A percentile compares a stretch with the other conserved stretches of the same genome.
Evolutionary conservation across 2,797 vertebrate species (phyloP).

Genomic region (Catamblyrhynchus diadema): DNA sequence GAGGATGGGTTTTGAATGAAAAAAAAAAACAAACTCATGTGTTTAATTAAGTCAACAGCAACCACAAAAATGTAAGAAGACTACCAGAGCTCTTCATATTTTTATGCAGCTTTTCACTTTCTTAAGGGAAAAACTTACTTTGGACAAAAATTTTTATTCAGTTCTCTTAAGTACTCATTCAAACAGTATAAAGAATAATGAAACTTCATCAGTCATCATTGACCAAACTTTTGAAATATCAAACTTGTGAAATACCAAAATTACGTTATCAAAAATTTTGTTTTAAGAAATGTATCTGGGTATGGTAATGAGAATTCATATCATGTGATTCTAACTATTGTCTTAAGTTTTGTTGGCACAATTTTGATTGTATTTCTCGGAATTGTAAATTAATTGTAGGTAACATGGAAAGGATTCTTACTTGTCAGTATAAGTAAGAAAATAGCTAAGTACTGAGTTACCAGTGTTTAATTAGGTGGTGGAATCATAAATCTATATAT

Average conservation of each 20-base stretch:
- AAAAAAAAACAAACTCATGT: not conserved
- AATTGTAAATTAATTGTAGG: not conserved
- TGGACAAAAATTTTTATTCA: not conserved
- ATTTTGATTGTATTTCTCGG: not conserved
- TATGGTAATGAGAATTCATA: rapidly evolving
- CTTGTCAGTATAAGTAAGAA: not conserved
- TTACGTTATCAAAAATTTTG: not conserved
- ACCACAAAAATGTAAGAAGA: not conserved
- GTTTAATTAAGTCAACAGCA: not conserved
- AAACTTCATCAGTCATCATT: not conserved
- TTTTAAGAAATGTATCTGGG: not conserved
- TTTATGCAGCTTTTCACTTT: not conserved
- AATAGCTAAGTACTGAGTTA: not conserved
- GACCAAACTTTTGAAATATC: not conserved
- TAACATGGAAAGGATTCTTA: not conserved
- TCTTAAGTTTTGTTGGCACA: not conserved
- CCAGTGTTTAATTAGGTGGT: not conserved
- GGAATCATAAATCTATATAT: not conserved
- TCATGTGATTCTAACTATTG: rapidly evolving
- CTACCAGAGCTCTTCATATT: not conserved
- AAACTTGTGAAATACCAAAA: not conserved
- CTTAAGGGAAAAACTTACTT: not conserved
- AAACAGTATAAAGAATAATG: not conserved
- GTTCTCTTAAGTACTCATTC: not conserved
- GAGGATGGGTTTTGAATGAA: not conserved